These are phyloP conservation scores for Struthio camelus DNA, from an alignment of 2,113 vertebrate genomes.

Conservation along the genomic window DNA sequence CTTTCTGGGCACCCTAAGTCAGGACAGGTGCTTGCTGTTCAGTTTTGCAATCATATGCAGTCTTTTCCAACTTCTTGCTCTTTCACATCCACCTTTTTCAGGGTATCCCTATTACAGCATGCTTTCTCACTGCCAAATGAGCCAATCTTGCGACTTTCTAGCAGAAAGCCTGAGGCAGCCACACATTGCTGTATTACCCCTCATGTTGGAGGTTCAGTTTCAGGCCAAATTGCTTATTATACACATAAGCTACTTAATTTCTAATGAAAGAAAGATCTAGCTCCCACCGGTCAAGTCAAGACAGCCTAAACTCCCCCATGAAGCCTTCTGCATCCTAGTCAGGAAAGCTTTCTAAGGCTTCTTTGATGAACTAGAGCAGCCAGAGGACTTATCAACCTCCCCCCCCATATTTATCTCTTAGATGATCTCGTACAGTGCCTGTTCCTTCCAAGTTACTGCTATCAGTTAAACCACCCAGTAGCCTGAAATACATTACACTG, in stretches of 20 bases:
- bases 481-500: neutral
- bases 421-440: neutral
- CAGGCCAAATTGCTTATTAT: neutral
- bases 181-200: neutral
- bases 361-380: neutral
- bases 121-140: neutral
- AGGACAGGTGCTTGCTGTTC: neutral
- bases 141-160: neutral
- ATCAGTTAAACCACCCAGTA: neutral
- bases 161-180: neutral
- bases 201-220: rapidly evolving
- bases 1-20: neutral
- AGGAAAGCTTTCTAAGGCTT: neutral
- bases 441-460: neutral
- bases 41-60: neutral
- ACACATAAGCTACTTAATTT: neutral
- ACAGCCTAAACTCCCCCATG: rapidly evolving
- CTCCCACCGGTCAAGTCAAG: neutral
- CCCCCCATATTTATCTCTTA: neutral
- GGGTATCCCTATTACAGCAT: neutral
- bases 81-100: neutral
- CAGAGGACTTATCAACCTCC: neutral
- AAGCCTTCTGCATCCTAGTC: neutral
- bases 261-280: neutral
- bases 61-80: neutral